phyloP scores from a whole-genome alignment of 2,888 invertebrate genomes.

The Tethea ocularis region DNA sequence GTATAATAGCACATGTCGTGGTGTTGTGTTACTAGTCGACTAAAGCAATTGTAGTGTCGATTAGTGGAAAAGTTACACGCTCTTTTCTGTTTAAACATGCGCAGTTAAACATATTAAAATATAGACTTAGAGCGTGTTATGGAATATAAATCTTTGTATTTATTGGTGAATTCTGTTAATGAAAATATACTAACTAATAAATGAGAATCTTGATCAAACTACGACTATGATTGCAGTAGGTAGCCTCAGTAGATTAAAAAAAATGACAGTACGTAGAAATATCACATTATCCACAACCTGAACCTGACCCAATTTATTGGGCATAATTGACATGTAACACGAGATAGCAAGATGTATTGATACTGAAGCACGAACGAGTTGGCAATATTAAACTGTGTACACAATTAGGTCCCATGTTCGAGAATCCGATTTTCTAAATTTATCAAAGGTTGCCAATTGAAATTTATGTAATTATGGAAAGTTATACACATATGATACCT shows the following conservation, averaged over 20 bases:
- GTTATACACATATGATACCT: background rate
- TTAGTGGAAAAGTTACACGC: conserved; percentile 28
- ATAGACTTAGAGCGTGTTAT: background rate
- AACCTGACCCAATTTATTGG: too few relatives aligned
- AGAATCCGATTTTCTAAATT: too few relatives aligned
- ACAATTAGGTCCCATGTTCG: too few relatives aligned
- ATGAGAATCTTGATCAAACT: background rate
- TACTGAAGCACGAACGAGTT: too few relatives aligned
- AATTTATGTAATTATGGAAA: too few relatives aligned
- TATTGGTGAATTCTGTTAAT: background rate
- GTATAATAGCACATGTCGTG: conserved; percentile 17
- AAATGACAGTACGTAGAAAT: too few relatives aligned
- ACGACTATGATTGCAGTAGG: background rate
- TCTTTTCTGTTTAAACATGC: conserved; percentile 18
- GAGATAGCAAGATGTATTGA: too few relatives aligned
- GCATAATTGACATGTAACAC: too few relatives aligned
- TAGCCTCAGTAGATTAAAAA: too few relatives aligned
- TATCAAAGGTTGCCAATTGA: too few relatives aligned
- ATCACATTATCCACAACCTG: too few relatives aligned
- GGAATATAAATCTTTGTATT: background rate
- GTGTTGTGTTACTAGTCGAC: conserved; percentile 37
- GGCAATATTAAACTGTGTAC: background rate
- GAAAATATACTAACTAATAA: background rate
- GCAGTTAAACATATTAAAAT: too few relatives aligned
- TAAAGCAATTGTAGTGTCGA: conserved; percentile 38